Conservation (phyloP, 2,113 vertebrate species). For the Colistium nudipinnis region DNA sequence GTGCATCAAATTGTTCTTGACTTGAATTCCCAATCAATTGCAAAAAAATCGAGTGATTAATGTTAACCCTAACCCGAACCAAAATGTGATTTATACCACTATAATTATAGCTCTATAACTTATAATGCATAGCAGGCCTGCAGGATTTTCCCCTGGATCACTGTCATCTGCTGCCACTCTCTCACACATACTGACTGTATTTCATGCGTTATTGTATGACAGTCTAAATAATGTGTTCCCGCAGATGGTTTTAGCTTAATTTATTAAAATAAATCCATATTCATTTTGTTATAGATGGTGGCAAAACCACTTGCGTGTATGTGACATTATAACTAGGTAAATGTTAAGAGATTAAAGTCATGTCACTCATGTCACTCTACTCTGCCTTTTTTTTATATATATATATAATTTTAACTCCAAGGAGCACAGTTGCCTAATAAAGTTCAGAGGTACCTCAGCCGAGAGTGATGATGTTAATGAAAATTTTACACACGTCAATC, state of each 20-base stretch:
- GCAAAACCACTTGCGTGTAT: no score
- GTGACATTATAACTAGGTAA: not conserved
- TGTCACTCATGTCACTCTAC: not conserved
- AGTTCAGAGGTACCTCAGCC: constrained; percentile 1
- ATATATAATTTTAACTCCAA: not conserved
- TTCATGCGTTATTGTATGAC: not conserved
- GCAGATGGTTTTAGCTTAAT: not conserved
- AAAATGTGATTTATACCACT: no score
- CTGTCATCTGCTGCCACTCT: not conserved
- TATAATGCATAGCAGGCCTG: not conserved
- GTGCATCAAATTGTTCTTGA: not conserved
- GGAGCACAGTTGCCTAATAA: not conserved
- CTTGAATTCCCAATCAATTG: not conserved
- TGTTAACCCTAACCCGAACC: no score
- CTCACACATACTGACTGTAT: not conserved
- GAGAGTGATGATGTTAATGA: not conserved
- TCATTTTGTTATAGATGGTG: no score
- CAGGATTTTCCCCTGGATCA: not conserved
- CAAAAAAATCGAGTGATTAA: no score
- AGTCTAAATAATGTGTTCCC: not conserved
- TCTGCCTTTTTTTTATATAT: no score
- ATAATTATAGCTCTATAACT: no score
- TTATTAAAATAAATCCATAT: no score
- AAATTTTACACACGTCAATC: no score
- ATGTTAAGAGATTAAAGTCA: no score